These are phyloP conservation scores for Ferrisia virgata DNA, from an alignment of 2,888 invertebrate genomes.

Conservation along the genomic window DNA sequence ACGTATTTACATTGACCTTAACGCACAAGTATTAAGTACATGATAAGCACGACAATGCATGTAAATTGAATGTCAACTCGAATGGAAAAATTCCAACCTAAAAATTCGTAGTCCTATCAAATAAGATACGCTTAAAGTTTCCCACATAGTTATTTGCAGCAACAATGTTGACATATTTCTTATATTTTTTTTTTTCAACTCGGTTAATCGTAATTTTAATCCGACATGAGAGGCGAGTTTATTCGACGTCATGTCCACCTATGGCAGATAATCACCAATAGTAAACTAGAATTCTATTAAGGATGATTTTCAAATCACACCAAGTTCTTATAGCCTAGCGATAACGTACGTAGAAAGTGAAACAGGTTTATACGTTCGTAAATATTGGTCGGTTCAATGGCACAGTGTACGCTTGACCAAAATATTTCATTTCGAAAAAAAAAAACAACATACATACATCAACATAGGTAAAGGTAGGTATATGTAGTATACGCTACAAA, in stretches of 20 bases:
- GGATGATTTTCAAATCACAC: constrained; percentile 3
- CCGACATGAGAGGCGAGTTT: neutral
- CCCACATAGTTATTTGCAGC: neutral
- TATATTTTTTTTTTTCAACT: neutral
- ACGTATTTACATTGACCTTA: neutral
- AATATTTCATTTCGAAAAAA: neutral
- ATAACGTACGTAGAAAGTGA: neutral
- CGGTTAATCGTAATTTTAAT: neutral
- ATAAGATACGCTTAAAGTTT: neutral
- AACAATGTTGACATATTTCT: neutral
- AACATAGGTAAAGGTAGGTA: too few relatives aligned
- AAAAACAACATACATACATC: neutral
- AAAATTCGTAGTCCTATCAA: neutral
- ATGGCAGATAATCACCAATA: neutral
- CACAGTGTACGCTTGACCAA: neutral
- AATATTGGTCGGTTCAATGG: constrained; percentile 1
- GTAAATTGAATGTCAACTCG: neutral
- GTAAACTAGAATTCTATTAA: neutral
- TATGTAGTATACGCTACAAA: too few relatives aligned
- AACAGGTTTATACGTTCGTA: constrained; percentile 7
- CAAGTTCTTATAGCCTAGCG: neutral
- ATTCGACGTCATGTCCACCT: neutral
- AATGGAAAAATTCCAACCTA: neutral
- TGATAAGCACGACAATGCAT: neutral
- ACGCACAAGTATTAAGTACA: too few relatives aligned